Evolutionary conservation across 2,888 invertebrate genomes (phyloP), one percentile per base, ranked within the genome.

Genomic region (Drosophila hamatofila): DNA sequence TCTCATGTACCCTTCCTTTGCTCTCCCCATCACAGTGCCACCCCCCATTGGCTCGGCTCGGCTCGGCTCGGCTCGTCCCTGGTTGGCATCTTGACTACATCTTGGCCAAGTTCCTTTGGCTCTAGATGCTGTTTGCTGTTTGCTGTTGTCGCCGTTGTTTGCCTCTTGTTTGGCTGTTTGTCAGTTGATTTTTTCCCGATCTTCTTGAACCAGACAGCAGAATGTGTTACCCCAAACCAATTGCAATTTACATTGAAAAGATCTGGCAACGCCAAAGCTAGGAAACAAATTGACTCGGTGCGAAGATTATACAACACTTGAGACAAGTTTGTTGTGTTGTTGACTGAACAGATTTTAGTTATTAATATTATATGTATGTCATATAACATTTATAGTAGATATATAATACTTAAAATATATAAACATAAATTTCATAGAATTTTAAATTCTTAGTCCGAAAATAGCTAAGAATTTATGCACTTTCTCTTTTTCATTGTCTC

Each of bases 101-200:
- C 61, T 46, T 42, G 23, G 69, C 48, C 60, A 44, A 60, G 46
- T 62, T 59, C 54, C 59, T 80, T 71, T 37, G 30, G 48, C 55
- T 78, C 60, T 75, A 59, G 72, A 71, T 58, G 73, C 68, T 80
- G 74, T 56, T 30, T 66, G 71, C 63, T 55, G 65, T 52, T 49
- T 57, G 58, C 59, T 51, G 55, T 58, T 44, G 61, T 56, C 44
- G 37, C 48, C 48, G 48, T 48, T 48, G 48, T 48, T 48, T 11
- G 48, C 18, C 49, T 49, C 55, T 66, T 80, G 75, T 69, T 84
- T 79, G 81, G 78, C 62, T 76, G 81, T 60, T 88, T 87, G 51
- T 52, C 51, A 35, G 51, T 35, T 52, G 51, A 52, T 35, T 52
- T 51, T 52, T 21, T n/a, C n/a, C 23, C 51, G 33, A 52, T 52